These are phyloP conservation scores for Drosophila mulleri DNA, from an alignment of 2,888 invertebrate species.

Conservation along the genomic window DNA sequence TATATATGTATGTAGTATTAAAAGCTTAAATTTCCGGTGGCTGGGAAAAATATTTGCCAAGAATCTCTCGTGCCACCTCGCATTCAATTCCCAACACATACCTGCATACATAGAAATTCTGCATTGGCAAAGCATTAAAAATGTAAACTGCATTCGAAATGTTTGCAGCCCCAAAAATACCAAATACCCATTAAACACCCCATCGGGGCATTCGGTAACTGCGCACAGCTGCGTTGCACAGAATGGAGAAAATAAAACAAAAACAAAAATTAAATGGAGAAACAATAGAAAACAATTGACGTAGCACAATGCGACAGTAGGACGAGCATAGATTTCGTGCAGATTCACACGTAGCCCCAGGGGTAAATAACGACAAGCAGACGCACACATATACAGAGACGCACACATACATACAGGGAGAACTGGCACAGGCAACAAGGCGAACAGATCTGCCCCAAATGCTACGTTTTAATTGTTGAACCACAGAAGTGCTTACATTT, in stretches of 20 bases:
- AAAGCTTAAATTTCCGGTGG: neutral
- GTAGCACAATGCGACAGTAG: conserved; percentile 51
- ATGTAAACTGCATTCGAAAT: conserved; percentile 33
- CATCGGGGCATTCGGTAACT: neutral
- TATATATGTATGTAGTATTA: neutral
- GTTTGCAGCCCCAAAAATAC: conserved; percentile 21
- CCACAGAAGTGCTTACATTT: conserved; percentile 75
- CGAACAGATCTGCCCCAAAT: conserved; percentile 36
- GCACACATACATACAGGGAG: conserved; percentile 5
- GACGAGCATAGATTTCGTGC: conserved; percentile 49
- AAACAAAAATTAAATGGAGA: conserved; percentile 8
- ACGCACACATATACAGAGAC: conserved; percentile 7
- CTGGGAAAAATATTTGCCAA: neutral
- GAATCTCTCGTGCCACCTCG: neutral
- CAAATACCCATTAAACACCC: conserved; percentile 35
- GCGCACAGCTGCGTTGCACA: conserved; percentile 27
- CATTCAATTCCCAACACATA: neutral
- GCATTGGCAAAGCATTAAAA: conserved; percentile 41
- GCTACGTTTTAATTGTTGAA: conserved; percentile 71
- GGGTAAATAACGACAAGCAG: conserved; percentile 64
- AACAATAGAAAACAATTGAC: conserved; percentile 67
- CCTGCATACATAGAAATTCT: conserved; percentile 4
- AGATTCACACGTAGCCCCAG: conserved; percentile 69
- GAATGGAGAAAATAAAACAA: neutral
- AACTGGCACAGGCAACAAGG: conserved; percentile 6